Base-by-base conservation (phyloP, 1,140 invertebrate genomes). In the Scaptomyza pallida region DNA sequence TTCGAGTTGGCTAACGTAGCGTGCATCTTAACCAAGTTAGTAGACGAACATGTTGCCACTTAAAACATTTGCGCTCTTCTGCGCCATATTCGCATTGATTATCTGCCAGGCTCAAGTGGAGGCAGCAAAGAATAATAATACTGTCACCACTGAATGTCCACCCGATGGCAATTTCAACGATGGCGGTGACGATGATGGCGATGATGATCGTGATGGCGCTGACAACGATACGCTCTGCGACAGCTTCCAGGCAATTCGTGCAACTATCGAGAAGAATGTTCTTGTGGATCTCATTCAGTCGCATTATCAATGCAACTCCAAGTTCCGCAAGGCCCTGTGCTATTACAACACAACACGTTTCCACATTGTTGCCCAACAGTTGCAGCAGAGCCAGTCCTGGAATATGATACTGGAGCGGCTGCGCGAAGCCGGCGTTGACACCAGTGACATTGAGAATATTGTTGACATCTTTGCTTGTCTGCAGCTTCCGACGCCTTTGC, bases 291-390 rank as follows among this genome's bases (percentile, higher is more conserved):
- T 85, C 9, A 75, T 89, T 16, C 62, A 77, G 16, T 19, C 45
- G n/a, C 79, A 89, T 13, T 89, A 78, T n/a, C 65, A 77, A 9
- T 80, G 80, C 57, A 51, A 89, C 19, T 2, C 40, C n/a, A 74
- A 72, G 37, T 89, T 89, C 57, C 76, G 76, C 5, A 60, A 61
- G 9, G 85, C 85, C 5, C 37, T 89, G 52, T 48, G 48, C 12
- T 89, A 69, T 41, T 85, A 78, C 12, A 61, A 89, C 3, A 80
- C 85, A 0, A 3, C 67, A 1, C 55, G 47, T 0, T 89, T 89
- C 40, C 17, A 57, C 0, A 5, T 50, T 43, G 69, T 72, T 0
- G 65, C 74, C 43, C 16, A 63, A 5, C 37, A 75, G 26, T 37
- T 89, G 44, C 68, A 72, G 15, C n/a, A 72, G 12, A 85, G 73